Evolutionary conservation across 2,797 vertebrate genomes (phyloP).

Genomic region (Austrolebias charrua): DNA sequence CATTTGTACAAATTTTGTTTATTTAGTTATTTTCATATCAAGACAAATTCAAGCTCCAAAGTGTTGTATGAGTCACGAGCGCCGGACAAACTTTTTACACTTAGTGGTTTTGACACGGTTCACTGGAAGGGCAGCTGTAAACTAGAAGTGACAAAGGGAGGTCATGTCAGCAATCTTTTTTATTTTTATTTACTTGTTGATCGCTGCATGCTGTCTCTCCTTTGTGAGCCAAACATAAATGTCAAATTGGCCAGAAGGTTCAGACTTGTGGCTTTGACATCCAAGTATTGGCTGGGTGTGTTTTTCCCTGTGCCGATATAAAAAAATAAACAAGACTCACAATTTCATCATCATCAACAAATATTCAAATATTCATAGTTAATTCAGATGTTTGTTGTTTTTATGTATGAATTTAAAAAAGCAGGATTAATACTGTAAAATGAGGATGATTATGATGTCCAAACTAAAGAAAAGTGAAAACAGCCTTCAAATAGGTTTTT

Average conservation of each 20-base stretch:
- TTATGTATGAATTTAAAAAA: too few species aligned
- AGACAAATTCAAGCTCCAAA: neutral
- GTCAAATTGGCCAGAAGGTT: conserved; percentile 36
- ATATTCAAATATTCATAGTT: too few species aligned
- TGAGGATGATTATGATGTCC: too few species aligned
- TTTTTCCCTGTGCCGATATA: neutral
- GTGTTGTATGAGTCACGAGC: conserved; percentile 9
- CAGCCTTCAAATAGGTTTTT: too few species aligned
- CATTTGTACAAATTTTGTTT: too few species aligned
- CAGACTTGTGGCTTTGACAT: conserved; percentile 2
- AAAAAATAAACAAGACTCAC: too few species aligned
- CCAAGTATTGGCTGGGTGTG: neutral
- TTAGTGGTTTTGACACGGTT: conserved; percentile 32
- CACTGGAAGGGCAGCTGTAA: conserved; percentile 32
- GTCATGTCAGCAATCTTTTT: conserved; percentile 45
- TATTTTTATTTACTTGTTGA: conserved; percentile 36
- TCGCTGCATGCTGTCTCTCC: conserved; percentile 4
- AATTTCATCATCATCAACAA: too few species aligned
- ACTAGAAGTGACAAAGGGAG: conserved; percentile 15
- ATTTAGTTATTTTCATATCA: neutral
- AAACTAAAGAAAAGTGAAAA: too few species aligned
- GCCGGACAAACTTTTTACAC: conserved; percentile 26
- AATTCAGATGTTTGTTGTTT: too few species aligned
- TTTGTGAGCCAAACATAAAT: conserved; percentile 34
- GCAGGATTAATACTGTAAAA: too few species aligned